phyloP scores from a whole-genome alignment of 2,888 invertebrate genomes.

The Eubasilissa splendida region DNA sequence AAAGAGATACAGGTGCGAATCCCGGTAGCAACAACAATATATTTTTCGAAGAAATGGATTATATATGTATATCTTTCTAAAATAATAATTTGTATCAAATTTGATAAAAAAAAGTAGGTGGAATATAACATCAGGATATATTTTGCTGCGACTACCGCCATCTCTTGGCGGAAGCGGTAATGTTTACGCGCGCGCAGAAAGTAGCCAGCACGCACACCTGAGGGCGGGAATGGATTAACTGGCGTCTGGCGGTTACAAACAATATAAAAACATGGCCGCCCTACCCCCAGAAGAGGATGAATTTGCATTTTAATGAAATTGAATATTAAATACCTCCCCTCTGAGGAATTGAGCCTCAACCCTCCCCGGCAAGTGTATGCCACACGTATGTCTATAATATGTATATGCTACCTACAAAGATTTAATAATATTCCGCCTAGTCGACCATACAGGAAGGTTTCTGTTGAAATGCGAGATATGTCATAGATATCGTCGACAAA shows the following conservation, averaged over 20 bases:
- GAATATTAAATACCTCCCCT: slow-evolving; percentile 53
- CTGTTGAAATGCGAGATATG: slow-evolving; percentile 16
- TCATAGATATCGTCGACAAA: slow-evolving; percentile 21
- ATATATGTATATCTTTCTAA: too few relatives aligned
- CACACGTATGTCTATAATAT: not conserved
- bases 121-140: not conserved
- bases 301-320: slow-evolving; percentile 56
- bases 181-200: slow-evolving; percentile 9
- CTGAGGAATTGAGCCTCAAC: slow-evolving; percentile 9
- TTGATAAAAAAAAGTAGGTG: too few relatives aligned
- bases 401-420: not conserved
- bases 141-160: not conserved
- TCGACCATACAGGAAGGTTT: slow-evolving; percentile 15
- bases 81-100: too few relatives aligned
- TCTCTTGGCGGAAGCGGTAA: slow-evolving; percentile 30
- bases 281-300: slow-evolving; percentile 28
- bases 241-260: slow-evolving; percentile 40
- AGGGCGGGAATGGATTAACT: slow-evolving; percentile 31
- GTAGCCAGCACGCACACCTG: slow-evolving; percentile 19
- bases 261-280: slow-evolving; percentile 45
- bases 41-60: too few relatives aligned
- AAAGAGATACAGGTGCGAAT: too few relatives aligned
- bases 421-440: slow-evolving; percentile 4
- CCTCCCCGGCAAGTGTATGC: not conserved
- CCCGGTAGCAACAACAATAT: too few relatives aligned